Evolutionary conservation across 2,797 vertebrate species (phyloP), one percentile per base, ranked within the genome.

Genomic region (Podarcis lilfordi): DNA sequence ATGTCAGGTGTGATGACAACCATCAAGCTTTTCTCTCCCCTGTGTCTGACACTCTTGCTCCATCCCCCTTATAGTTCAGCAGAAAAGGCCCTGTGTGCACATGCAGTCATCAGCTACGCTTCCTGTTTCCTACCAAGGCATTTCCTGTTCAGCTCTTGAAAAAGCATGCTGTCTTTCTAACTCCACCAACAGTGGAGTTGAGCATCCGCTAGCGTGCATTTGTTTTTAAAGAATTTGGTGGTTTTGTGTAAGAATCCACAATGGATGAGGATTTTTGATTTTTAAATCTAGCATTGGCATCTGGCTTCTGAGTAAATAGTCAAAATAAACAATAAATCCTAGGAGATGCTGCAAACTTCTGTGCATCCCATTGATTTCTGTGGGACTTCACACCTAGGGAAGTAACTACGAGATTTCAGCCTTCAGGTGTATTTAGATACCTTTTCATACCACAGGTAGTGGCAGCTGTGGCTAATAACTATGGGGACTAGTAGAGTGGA

Each of bases 71-170:
- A 82, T 40, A 92, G 84, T 83, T 95, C 89, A 95, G 91, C 81
- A 81, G 64, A 80, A 86, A 85, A 80, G 55, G 32, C 45, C 35
- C 25, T 72, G 74, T 13, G 35, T 32, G 72, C 37, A 45, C 35
- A 72, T 43, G 29, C 72, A 79, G 9, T 37, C 40, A 79, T 88
- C 2, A 0, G 94, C 94, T 95, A 8, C 92, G 90, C 91, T 96
- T 96, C 95, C 94, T 96, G 94, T 88, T n/a, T 92, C 90, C 87
- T 29, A 1, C 19, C 84, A 94, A 94, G 89, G 64, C 13, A 90
- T 91, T 96, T 96, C 95, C 94, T 96, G 93, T 94, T 92, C 88
- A 92, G 80, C 13, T 45, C 50, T 1, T 87, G 83, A 89, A 82
- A 74, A 85, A 92, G 61, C 85, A 91, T 94, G 89, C 91, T 89